Percentiles rank a stretch among this genome's conserved stretches.
Evolutionary conservation across 2,888 invertebrate genomes (phyloP).

Genomic region (Crematogaster levior): DNA sequence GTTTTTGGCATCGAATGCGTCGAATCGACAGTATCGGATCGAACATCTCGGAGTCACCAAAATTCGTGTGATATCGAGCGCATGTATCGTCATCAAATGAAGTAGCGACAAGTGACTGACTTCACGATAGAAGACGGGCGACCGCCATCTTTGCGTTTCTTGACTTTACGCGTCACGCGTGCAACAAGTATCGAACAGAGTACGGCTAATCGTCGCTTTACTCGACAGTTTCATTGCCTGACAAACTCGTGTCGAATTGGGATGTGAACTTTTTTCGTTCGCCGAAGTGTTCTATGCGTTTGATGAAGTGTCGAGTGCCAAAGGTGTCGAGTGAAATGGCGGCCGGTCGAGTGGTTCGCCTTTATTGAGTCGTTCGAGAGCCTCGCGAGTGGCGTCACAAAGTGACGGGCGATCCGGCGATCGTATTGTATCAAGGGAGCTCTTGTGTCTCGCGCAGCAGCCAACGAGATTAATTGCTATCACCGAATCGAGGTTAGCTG

Average conservation of each 20-base stretch:
- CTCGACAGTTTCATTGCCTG: too few species aligned
- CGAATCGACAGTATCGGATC: too few species aligned
- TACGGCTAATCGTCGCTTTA: too few species aligned
- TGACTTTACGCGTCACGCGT: background rate
- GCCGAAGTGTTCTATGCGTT: background rate
- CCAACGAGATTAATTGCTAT: background rate
- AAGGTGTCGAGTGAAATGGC: background rate
- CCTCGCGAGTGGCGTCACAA: background rate
- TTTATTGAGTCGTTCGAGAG: background rate
- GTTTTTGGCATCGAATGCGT: too few species aligned
- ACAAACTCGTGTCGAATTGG: background rate
- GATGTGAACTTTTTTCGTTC: background rate
- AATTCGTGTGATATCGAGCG: too few species aligned
- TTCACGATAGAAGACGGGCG: too few species aligned
- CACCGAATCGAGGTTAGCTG: background rate
- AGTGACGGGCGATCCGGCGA: background rate
- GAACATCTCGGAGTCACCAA: too few species aligned
- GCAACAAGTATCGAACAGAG: background rate
- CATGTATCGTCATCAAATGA: too few species aligned
- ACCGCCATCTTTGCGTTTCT: too few species aligned
- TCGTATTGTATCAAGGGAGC: background rate
- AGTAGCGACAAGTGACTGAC: too few species aligned
- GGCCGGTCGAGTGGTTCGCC: background rate
- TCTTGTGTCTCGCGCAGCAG: background rate
- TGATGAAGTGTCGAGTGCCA: background rate